phyloP scores from a whole-genome alignment of 2,888 invertebrate species.

The Polia nebulosa region DNA sequence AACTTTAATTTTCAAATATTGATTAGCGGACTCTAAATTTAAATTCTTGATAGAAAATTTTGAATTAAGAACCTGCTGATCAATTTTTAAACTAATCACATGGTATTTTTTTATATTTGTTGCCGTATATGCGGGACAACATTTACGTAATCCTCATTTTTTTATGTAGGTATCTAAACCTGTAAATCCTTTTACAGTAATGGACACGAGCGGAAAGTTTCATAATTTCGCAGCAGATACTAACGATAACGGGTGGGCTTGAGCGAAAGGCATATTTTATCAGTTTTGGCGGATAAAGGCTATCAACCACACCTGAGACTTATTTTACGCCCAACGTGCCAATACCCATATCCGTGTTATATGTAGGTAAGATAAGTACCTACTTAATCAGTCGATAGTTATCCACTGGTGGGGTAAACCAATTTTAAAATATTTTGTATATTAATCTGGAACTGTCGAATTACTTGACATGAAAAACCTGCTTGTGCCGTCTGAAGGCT shows the following conservation, averaged over 20 bases:
- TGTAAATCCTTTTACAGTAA: constrained; percentile 37
- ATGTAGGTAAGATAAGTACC: constrained; percentile 63
- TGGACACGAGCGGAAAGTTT: constrained; percentile 65
- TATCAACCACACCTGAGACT: constrained; percentile 89
- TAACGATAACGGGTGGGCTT: constrained; percentile 77
- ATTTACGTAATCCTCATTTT: constrained; percentile 16
- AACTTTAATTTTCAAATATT: too few relatives aligned
- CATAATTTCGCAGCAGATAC: constrained; percentile 77
- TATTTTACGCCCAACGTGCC: constrained; percentile 88
- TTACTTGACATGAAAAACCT: background rate
- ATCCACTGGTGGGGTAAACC: constrained; percentile 6
- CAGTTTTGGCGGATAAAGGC: constrained; percentile 89
- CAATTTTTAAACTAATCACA: too few relatives aligned
- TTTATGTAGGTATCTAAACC: constrained; percentile 28
- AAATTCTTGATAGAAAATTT: too few relatives aligned
- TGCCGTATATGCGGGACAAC: background rate
- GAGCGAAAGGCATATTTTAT: constrained; percentile 85
- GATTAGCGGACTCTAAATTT: too few relatives aligned
- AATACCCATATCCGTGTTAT: constrained; percentile 83
- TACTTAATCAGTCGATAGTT: constrained; percentile 42
- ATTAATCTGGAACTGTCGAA: background rate
- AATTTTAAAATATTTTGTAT: background rate
- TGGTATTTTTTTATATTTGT: too few relatives aligned
- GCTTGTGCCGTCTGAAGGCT: background rate
- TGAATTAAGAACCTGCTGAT: too few relatives aligned